Conservation (phyloP, 2,888 invertebrate species). For the Gisinianus flammeolus region DNA sequence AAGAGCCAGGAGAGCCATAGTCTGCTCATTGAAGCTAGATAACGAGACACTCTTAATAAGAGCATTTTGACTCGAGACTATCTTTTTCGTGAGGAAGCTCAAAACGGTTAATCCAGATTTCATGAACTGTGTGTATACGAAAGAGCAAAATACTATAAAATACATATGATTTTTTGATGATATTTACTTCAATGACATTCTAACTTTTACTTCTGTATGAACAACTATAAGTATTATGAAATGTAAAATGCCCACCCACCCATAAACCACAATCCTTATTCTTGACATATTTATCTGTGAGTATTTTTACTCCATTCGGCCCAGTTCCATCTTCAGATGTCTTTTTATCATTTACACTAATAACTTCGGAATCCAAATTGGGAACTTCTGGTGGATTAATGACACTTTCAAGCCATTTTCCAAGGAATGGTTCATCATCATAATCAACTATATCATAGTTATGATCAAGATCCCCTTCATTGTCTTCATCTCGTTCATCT, state of each 20-base stretch:
- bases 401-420: slow-evolving; percentile 94
- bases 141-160: background rate
- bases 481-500: slow-evolving; percentile 55
- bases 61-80: slow-evolving; percentile 74
- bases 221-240: background rate
- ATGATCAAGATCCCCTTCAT: slow-evolving; percentile 44
- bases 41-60: slow-evolving; percentile 71
- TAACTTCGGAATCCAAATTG: background rate
- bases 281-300: slow-evolving; percentile 66
- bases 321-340: slow-evolving; percentile 49
- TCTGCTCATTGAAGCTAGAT: slow-evolving; percentile 80
- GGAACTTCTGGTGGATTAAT: slow-evolving; percentile 70
- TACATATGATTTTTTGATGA: background rate
- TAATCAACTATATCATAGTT: slow-evolving; percentile 52
- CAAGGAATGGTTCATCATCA: slow-evolving; percentile 77
- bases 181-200: background rate
- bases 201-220: no score
- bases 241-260: slow-evolving; percentile 61
- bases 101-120: slow-evolving; percentile 85
- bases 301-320: slow-evolving; percentile 52
- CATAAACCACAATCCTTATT: slow-evolving; percentile 81
- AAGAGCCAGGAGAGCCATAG: slow-evolving; percentile 84
- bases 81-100: slow-evolving; percentile 80
- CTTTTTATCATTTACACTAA: slow-evolving; percentile 43
- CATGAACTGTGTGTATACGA: slow-evolving; percentile 71